Conservation (phyloP, 1,140 invertebrate genomes). For the Diorhabda carinulata region DNA sequence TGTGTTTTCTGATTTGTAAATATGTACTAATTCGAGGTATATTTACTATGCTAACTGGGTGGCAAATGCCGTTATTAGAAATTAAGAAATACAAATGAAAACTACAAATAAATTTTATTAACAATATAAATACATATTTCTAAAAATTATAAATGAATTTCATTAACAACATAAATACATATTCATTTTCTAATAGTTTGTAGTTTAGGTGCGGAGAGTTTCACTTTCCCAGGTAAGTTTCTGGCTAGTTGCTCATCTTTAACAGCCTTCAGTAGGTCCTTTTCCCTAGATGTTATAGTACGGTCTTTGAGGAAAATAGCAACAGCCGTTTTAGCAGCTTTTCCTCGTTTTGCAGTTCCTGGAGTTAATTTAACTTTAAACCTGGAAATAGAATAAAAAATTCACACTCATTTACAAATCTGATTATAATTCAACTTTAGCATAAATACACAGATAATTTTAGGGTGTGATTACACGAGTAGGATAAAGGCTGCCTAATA, state of each 20-base stretch:
- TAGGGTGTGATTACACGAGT: no score
- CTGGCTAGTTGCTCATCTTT: slow-evolving; percentile 89
- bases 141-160: background rate
- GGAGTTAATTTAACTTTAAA: slow-evolving; percentile 94
- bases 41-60: no score
- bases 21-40: no score
- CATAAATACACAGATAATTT: no score
- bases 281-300: slow-evolving; percentile 72
- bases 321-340: slow-evolving; percentile 89
- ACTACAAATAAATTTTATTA: no score
- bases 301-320: slow-evolving; percentile 87
- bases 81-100: no score
- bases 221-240: slow-evolving; percentile 98
- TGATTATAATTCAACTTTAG: no score
- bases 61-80: no score
- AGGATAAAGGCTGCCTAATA: no score
- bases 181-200: slow-evolving; percentile 50
- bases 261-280: slow-evolving; percentile 87
- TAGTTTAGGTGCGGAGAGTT: slow-evolving; percentile 77
- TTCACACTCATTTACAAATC: background rate
- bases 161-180: background rate
- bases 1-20: no score
- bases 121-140: no score
- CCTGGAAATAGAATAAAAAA: slow-evolving; percentile 51
- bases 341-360: slow-evolving; percentile 91